Evolutionary conservation across 2,888 invertebrate genomes (phyloP).

Genomic region (Callosobruchus maculatus): DNA sequence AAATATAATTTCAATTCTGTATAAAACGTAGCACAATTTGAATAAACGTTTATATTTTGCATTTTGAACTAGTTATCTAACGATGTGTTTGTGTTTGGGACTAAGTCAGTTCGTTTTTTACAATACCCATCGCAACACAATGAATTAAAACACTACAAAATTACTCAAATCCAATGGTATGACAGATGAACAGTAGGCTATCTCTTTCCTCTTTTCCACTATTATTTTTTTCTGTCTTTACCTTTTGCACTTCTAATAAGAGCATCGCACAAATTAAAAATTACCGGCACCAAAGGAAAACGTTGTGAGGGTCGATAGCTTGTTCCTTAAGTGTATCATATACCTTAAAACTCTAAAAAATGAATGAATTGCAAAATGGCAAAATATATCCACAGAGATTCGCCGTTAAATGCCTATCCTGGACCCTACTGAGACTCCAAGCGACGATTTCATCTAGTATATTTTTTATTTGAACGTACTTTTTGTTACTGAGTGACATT

Average conservation of each 20-base stretch:
- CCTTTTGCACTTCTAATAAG: background rate
- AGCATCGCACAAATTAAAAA: background rate
- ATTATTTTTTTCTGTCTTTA: background rate
- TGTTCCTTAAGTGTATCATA: background rate
- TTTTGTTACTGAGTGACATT: too few species aligned
- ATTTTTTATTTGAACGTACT: too few species aligned
- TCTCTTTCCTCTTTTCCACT: background rate
- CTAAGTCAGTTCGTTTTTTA: background rate
- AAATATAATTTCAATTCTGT: background rate
- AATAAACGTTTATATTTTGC: background rate
- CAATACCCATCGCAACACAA: background rate
- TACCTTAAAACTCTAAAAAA: too few species aligned
- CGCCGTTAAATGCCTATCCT: too few species aligned
- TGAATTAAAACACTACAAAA: background rate
- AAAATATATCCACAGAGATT: too few species aligned
- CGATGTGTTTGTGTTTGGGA: background rate
- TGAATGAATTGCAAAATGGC: too few species aligned
- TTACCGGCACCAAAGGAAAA: background rate
- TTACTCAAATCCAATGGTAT: background rate
- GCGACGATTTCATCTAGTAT: too few species aligned
- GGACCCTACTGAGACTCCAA: too few species aligned
- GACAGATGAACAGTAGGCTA: background rate
- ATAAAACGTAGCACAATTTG: background rate
- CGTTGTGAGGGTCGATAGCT: background rate
- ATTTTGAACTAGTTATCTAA: background rate